phyloP scores from a whole-genome alignment of 2,888 invertebrate genomes.

The Sepioteuthis lessoniana region DNA sequence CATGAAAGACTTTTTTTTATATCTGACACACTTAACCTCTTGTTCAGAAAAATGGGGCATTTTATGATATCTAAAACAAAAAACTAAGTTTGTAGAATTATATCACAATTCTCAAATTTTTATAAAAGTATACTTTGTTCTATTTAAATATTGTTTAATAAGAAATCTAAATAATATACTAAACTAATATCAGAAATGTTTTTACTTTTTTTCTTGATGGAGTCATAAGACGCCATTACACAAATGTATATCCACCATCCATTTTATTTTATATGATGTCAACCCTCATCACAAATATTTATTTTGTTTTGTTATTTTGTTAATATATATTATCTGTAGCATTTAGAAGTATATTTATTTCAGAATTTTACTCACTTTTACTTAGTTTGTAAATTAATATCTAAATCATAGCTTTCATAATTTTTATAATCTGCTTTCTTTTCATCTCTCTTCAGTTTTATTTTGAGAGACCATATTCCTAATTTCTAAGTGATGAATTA shows the following conservation, averaged over 20 bases:
- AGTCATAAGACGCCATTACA: background rate
- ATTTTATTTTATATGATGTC: background rate
- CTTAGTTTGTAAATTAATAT: background rate
- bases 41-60: background rate
- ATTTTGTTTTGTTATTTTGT: background rate
- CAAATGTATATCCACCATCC: background rate
- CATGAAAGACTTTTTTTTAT: background rate
- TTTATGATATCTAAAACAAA: background rate
- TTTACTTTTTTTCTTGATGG: background rate
- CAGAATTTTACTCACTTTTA: background rate
- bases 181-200: background rate
- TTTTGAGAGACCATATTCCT: background rate
- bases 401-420: background rate
- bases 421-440: background rate
- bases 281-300: background rate
- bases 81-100: background rate
- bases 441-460: background rate
- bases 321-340: background rate
- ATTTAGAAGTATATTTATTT: no score
- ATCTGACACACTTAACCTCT: background rate
- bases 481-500: background rate
- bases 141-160: background rate
- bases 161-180: background rate
- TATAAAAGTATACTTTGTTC: background rate
- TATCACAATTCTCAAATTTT: background rate